Evolutionary conservation across 2,113 vertebrate genomes (phyloP), one percentile per base, ranked within the genome.

Genomic region (Boulengeromyrus knoepffleri): DNA sequence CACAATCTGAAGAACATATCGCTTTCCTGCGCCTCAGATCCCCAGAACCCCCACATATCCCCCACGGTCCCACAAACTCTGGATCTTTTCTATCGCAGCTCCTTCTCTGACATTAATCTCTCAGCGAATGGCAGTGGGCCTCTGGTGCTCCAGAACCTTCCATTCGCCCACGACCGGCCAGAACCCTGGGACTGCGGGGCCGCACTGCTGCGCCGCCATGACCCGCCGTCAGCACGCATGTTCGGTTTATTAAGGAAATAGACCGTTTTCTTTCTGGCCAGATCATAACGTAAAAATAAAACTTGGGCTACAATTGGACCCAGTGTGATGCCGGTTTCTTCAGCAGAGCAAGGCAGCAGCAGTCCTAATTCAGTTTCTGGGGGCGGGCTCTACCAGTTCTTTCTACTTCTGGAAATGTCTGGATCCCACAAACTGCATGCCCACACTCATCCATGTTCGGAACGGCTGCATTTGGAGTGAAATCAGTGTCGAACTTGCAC

Each of bases 251-350:
- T n/a, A 90, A 93, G 89, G 92, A 92, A 92, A 85, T 91, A 92
- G 90, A 0, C 0, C 94, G 94, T 93, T 95, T 93, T 94, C 96
- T 95, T 93, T 95, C 96, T 93, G 95, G 95, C 95, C 93, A 92
- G 87, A 95, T 90, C 17, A 93, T 94, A 94, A 94, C 95, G 94
- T 94, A 91, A 94, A 96, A 93, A 92, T 92, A 95, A 95, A 94
- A 90, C 92, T 93, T 0, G 77, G 91, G 93, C 93, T 96, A 96
- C 95, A 95, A 95, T 95, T 95, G 93, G 92, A 91, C 93, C 91
- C 47, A 83, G 92, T 96, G 93, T 95, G 95, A 13, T 13, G 84
- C 3, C 46, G 1, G 24, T 84, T 85, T 85, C 3, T 19, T 36
- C 15, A 53, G 52, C 13, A 21, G 53, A 17, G n/a, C 13, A 39